Conservation (phyloP, 2,888 invertebrate species). For the Terebella lapidaria region DNA sequence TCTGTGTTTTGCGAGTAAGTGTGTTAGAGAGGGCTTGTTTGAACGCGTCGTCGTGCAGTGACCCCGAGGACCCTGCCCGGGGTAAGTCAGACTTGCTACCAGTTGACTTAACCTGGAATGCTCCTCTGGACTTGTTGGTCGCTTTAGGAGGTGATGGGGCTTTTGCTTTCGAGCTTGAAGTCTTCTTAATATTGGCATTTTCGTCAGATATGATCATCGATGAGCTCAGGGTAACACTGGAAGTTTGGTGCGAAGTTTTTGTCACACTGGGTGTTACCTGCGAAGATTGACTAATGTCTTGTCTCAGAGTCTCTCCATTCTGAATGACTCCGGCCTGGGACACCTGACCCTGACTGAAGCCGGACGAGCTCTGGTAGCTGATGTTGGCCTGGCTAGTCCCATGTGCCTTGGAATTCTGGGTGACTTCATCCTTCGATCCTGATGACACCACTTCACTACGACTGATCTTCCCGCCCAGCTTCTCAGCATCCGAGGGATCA, state of each 20-base stretch:
- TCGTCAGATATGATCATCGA: too few relatives aligned
- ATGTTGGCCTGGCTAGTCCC: background rate
- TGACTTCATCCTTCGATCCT: background rate
- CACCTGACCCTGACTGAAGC: too few relatives aligned
- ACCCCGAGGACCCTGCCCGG: background rate
- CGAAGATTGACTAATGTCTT: too few relatives aligned
- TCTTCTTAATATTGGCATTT: too few relatives aligned
- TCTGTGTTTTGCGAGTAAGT: background rate
- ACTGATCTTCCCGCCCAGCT: background rate
- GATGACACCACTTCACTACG: background rate
- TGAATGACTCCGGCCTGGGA: too few relatives aligned
- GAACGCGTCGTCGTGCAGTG: background rate
- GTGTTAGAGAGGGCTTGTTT: background rate
- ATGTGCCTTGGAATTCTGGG: too few relatives aligned
- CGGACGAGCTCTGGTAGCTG: too few relatives aligned
- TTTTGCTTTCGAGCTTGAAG: too few relatives aligned
- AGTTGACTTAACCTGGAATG: background rate
- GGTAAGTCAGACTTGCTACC: background rate
- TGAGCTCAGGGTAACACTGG: too few relatives aligned
- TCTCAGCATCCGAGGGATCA: background rate
- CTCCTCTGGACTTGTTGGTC: background rate
- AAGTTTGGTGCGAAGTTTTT: too few relatives aligned
- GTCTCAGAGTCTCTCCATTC: too few relatives aligned
- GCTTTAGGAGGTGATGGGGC: background rate
- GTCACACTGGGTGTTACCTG: too few relatives aligned